phyloP scores from a whole-genome alignment of 2,888 invertebrate genomes.

The Cordilura impudica region DNA sequence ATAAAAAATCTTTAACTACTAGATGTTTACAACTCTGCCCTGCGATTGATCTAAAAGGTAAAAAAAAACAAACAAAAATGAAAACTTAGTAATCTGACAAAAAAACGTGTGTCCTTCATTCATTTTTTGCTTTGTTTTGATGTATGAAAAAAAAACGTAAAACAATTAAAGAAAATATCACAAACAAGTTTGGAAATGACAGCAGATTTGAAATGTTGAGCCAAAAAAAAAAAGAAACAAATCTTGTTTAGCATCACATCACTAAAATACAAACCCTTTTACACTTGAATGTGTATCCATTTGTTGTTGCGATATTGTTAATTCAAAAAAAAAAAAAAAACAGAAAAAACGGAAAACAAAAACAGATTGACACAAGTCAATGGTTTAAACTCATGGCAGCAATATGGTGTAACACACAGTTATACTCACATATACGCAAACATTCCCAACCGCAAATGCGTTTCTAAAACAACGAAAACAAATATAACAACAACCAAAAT shows the following conservation, averaged over 20 bases:
- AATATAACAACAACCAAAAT: slow-evolving; percentile 2
- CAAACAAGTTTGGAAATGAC: not conserved
- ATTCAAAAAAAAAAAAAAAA: no score
- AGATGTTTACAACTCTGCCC: no score
- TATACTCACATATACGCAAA: not conserved
- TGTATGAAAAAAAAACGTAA: no score
- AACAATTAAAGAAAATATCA: no score
- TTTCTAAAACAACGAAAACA: not conserved
- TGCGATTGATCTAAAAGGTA: no score
- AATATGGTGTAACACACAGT: not conserved
- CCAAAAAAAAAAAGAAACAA: no score
- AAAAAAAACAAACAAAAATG: no score
- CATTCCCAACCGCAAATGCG: slow-evolving; percentile 32
- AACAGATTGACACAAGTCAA: slow-evolving; percentile 6
- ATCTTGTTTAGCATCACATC: not conserved
- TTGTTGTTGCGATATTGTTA: not conserved
- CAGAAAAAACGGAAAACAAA: not conserved
- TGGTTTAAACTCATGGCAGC: slow-evolving; percentile 13
- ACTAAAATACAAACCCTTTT: not conserved
- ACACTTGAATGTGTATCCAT: not conserved
- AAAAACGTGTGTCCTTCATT: no score
- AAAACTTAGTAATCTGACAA: no score
- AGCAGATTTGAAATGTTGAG: not conserved
- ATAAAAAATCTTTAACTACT: no score
- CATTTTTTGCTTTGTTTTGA: no score